Evolutionary conservation across 2,113 vertebrate genomes (phyloP).

Genomic region (Origma solitaria): DNA sequence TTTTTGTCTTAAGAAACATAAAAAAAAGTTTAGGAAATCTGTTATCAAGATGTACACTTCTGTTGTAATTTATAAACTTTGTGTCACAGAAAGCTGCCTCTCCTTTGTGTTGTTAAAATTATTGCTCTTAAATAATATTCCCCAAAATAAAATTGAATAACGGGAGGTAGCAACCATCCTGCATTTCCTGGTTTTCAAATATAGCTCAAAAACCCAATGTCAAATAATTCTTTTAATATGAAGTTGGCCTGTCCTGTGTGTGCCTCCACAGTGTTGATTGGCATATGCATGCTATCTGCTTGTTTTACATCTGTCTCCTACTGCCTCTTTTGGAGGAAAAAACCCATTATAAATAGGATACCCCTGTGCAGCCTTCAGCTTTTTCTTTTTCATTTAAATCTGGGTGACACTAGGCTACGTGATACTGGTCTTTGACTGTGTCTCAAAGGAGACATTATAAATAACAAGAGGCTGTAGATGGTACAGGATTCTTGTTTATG

Average conservation of each 20-base stretch:
- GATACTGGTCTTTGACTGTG: neutral
- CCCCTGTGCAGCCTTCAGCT: neutral
- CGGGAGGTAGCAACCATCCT: neutral
- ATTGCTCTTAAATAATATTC: neutral
- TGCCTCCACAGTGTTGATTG: neutral
- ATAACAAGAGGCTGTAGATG: neutral
- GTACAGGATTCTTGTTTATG: neutral
- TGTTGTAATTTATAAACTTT: neutral
- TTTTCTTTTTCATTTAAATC: neutral
- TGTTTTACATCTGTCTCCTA: neutral
- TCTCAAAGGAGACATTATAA: neutral
- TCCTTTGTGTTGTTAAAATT: neutral
- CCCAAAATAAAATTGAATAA: neutral
- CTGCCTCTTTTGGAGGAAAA: neutral
- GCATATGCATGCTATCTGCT: neutral
- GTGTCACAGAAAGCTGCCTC: neutral
- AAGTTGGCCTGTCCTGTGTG: neutral
- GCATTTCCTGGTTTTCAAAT: constrained; percentile 20
- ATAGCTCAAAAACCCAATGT: neutral
- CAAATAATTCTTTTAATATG: neutral
- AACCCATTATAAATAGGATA: neutral
- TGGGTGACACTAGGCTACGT: neutral
- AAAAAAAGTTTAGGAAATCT: neutral
- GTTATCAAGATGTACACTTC: neutral
- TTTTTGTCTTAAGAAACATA: neutral